Evolutionary conservation across 2,113 vertebrate species (phyloP).

Genomic region (Aix galericulata): DNA sequence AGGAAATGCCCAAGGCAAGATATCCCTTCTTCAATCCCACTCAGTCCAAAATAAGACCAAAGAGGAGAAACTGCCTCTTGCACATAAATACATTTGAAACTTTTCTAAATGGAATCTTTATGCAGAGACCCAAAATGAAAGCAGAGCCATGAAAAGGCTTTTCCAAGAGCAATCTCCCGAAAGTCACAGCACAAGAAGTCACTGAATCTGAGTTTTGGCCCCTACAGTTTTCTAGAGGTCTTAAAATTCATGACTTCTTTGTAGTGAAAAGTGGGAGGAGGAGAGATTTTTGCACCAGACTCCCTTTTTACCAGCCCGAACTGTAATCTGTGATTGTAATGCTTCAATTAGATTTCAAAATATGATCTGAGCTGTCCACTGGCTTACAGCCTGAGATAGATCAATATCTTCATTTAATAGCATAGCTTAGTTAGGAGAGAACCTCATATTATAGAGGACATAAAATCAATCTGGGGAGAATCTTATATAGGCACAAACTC

Average conservation of each 20-base stretch:
- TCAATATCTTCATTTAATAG: neutral
- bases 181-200: constrained; percentile 26
- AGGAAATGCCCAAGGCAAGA: constrained; percentile 37
- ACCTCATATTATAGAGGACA: neutral
- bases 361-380: neutral
- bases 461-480: neutral
- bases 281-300: neutral
- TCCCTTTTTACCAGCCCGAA: neutral
- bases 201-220: neutral
- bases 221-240: neutral
- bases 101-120: constrained; percentile 54
- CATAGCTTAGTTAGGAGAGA: neutral
- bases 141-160: constrained; percentile 11
- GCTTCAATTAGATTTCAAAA: neutral
- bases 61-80: constrained; percentile 36
- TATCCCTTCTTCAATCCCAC: neutral
- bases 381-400: neutral
- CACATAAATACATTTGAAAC: constrained; percentile 15
- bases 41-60: neutral
- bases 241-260: neutral
- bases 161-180: constrained; percentile 31
- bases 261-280: neutral
- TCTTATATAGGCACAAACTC: neutral
- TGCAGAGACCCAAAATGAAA: constrained; percentile 31
- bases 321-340: neutral